Evolutionary conservation across 2,888 invertebrate genomes (phyloP), one percentile per base, ranked within the genome.

Genomic region (Hydriomena furcata): DNA sequence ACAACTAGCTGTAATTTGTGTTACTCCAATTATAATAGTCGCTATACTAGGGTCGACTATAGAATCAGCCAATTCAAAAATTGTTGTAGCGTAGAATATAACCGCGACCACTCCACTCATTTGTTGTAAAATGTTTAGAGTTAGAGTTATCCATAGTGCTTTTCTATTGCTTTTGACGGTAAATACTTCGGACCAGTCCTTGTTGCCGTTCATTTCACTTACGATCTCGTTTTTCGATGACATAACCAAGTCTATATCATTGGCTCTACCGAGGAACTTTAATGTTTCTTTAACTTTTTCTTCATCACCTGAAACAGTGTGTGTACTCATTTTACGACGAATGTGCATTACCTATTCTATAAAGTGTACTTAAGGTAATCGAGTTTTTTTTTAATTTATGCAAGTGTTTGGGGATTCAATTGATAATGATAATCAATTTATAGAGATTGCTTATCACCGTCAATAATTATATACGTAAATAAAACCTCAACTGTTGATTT

Each of bases 1-100:
- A 1, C 25, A 52, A 23, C 76, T 73, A 0, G 78, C 68, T 0
- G 55, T 13, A 0, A 81, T 20, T 43, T 78, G 76, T 0, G 75
- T 75, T 0, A 71, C 21, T 7, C 76, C 79, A 12, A 80, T 70
- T 4, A 79, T 63, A 1, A 81, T 79, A 1, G 78, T 79, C 0
- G 76, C 75, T 43, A 81, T 50, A 45, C 71, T 54, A 0, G 81
- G 65, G 2, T 65, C 56, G 10, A 82, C 50, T 1, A 66, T 58
- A 0, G 75, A 77, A 0, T 69, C 69, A 7, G 80, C 78, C 13
- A 73, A 11, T 0, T 75, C 65, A 37, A 81, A 81, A 42, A 82
- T 79, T 0, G 64, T 58, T 0, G 78, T 76, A 0, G 64, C 66
- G 40, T 72, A 81, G n/a, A 77, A 70, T 0, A 63, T 21, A 0